A percentile compares a stretch with the other conserved stretches of the same genome.
Conservation (phyloP, 2,113 vertebrate genomes). For the Epinephelus cyanopodus region DNA sequence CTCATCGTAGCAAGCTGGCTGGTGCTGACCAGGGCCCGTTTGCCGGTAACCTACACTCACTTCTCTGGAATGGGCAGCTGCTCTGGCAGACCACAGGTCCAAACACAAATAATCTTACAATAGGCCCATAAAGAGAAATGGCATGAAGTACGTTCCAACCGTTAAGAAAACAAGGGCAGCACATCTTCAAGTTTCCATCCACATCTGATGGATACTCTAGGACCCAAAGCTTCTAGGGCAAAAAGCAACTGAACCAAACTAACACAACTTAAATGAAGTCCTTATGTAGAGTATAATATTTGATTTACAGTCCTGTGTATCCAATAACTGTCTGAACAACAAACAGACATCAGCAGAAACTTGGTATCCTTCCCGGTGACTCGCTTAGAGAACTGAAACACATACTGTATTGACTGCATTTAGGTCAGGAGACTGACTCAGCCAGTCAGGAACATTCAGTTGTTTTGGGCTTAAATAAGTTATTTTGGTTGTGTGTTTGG, state of each 20-base stretch:
- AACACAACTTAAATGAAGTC: background rate
- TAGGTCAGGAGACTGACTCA: background rate
- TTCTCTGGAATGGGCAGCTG: conserved; percentile 79
- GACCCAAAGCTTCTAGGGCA: background rate
- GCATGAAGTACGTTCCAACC: conserved; percentile 16
- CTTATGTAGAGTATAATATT: background rate
- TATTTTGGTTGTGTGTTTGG: background rate
- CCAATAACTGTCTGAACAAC: background rate
- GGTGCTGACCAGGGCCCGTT: conserved; percentile 41
- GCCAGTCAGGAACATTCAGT: background rate
- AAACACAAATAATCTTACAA: conserved; percentile 35
- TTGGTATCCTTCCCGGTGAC: background rate
- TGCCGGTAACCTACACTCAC: conserved; percentile 74
- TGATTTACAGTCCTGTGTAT: background rate
- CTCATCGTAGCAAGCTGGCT: conserved; percentile 57
- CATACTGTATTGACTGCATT: background rate
- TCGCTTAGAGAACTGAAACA: too few relatives aligned
- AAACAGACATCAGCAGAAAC: background rate
- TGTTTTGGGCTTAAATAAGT: background rate
- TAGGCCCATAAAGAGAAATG: conserved; percentile 44
- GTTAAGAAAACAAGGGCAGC: conserved; percentile 6
- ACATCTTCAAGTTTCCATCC: conserved; percentile 9
- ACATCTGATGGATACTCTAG: background rate
- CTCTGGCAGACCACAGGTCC: conserved; percentile 34
- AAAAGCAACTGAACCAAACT: background rate